phyloP scores from a whole-genome alignment of 2,113 vertebrate genomes.

The Tragelaphus strepsiceros region DNA sequence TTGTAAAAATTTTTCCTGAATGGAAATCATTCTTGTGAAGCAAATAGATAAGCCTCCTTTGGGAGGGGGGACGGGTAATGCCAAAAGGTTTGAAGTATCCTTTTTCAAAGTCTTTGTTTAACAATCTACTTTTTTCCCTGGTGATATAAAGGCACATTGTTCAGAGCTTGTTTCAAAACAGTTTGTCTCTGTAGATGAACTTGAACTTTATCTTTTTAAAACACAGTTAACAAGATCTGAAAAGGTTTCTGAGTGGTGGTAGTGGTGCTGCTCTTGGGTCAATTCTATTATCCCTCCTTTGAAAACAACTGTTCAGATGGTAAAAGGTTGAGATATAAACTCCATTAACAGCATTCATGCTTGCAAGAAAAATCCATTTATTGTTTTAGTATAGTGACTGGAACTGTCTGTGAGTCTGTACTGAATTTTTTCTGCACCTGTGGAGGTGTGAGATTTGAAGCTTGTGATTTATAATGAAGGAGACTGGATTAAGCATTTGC shows the following conservation, averaged over 20 bases:
- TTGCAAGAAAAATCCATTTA: slow-evolving; percentile 21
- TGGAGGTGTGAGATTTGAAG: slow-evolving; percentile 19
- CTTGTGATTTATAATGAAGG: slow-evolving; percentile 30
- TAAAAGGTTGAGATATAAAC: slow-evolving; percentile 5
- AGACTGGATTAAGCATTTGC: slow-evolving; percentile 36
- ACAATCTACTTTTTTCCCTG: not conserved
- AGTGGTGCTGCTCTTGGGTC: not conserved
- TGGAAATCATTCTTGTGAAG: not conserved
- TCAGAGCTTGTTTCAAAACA: not conserved
- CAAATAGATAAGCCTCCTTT: not conserved
- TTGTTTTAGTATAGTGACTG: slow-evolving; percentile 22
- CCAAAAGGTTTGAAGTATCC: not conserved
- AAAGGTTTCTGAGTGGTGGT: not conserved
- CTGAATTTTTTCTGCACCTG: not conserved
- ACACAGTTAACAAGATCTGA: not conserved
- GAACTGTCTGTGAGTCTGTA: not conserved
- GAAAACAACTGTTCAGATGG: not conserved
- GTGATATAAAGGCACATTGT: not conserved
- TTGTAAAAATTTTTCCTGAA: not conserved
- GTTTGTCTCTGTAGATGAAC: not conserved
- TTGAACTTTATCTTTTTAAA: not conserved
- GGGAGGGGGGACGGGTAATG: no score
- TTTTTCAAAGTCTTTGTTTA: not conserved
- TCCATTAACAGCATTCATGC: not conserved
- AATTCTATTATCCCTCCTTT: not conserved